A percentile compares a stretch with the other conserved stretches of the same genome.
Evolutionary conservation across 2,888 invertebrate genomes (phyloP).

Genomic region (Ectemnius lituratus): DNA sequence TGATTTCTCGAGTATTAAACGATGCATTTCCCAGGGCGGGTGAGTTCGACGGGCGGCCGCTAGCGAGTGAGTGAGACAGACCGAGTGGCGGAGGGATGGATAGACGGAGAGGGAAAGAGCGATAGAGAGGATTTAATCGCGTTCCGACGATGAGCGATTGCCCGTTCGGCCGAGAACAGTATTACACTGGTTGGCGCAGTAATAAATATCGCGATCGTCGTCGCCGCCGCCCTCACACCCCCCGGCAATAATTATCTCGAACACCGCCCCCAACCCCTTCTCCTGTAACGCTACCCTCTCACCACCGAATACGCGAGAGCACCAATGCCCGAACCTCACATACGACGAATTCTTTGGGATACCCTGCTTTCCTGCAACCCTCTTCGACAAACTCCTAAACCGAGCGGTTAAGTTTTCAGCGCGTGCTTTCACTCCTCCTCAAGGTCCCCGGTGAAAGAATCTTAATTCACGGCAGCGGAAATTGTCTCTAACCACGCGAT

Average conservation of each 20-base stretch:
- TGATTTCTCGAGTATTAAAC: not conserved
- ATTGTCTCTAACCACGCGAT: no score
- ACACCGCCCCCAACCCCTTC: no score
- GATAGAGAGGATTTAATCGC: conserved; percentile 28
- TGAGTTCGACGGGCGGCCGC: not conserved
- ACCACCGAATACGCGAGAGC: conserved; percentile 12
- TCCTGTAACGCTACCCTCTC: conserved; percentile 6
- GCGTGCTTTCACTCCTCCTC: no score
- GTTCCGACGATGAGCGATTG: conserved; percentile 24
- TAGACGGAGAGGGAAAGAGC: conserved; percentile 2
- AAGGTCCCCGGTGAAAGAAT: no score
- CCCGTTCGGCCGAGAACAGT: conserved; percentile 4
- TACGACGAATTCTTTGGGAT: conserved; percentile 1
- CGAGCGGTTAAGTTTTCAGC: no score
- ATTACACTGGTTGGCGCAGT: conserved; percentile 3
- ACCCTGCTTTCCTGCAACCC: not conserved
- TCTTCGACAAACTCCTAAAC: no score
- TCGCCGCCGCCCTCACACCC: not conserved
- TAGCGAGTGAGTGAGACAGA: not conserved
- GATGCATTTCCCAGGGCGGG: not conserved
- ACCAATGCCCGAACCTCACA: not conserved
- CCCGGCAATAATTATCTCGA: no score
- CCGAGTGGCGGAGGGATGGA: not conserved
- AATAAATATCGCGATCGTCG: conserved; percentile 8
- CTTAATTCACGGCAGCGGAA: no score